phyloP scores from a whole-genome alignment of 2,113 vertebrate genomes.

The Rhabdomys dilectus region DNA sequence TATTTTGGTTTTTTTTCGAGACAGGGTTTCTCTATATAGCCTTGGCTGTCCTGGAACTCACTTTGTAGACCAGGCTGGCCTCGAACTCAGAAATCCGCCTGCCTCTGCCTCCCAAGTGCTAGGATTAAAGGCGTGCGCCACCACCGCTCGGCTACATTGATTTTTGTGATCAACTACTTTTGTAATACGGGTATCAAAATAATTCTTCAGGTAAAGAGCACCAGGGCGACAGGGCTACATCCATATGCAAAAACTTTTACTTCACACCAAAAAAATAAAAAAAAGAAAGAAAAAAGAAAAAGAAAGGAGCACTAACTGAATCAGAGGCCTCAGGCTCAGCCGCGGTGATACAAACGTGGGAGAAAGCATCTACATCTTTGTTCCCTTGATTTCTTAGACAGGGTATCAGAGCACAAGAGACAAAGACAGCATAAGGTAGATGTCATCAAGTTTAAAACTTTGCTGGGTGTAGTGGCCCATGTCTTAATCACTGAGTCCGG shows the following conservation, averaged over 20 bases:
- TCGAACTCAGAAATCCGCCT: too few species aligned
- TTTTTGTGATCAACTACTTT: constrained; percentile 5
- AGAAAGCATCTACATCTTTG: neutral
- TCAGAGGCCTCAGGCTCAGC: constrained; percentile 26
- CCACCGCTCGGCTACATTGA: too few species aligned
- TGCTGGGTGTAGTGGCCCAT: neutral
- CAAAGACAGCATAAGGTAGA: constrained; percentile 14
- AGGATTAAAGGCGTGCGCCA: too few species aligned
- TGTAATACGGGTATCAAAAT: neutral
- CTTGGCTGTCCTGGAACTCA: too few species aligned
- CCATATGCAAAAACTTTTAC: constrained; percentile 16
- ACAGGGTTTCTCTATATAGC: too few species aligned
- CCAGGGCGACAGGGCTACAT: neutral
- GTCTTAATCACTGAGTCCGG: neutral
- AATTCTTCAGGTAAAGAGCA: neutral
- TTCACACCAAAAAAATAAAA: neutral
- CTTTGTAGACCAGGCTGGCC: too few species aligned
- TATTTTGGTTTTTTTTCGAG: too few species aligned
- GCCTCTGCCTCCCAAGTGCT: too few species aligned
- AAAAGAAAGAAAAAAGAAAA: neutral
- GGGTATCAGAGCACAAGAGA: constrained; percentile 5
- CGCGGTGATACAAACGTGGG: neutral
- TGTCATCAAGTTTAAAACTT: neutral
- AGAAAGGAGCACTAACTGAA: constrained; percentile 6
- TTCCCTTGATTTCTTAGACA: neutral